Evolutionary conservation across 35 echinoderm and acorn worm genomes (phyloP).

Genomic region (Lytechinus variegatus): DNA sequence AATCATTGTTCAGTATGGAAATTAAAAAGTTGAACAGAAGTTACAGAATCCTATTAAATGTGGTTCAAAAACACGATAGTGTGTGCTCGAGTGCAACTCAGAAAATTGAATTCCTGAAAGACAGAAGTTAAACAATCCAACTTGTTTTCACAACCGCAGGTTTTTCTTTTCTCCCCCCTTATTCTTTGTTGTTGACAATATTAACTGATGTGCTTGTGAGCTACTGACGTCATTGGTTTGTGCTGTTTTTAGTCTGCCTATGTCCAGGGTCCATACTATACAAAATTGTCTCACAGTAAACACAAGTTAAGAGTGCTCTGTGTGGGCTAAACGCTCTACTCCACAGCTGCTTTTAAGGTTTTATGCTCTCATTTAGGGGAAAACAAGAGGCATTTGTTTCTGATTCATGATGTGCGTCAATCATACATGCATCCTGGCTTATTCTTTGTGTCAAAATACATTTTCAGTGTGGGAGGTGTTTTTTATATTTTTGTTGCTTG

Average conservation of each 20-base stretch:
- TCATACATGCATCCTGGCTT: background rate
- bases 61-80: too few relatives aligned
- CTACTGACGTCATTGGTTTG: slow-evolving; percentile 22
- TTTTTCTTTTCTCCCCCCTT: background rate
- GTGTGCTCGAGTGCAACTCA: too few relatives aligned
- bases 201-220: slow-evolving; percentile 15
- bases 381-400: background rate
- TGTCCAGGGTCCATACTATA: background rate
- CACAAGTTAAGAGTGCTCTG: background rate
- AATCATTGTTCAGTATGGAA: too few relatives aligned
- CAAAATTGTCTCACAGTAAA: background rate
- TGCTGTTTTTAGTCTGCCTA: background rate
- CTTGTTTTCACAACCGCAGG: background rate
- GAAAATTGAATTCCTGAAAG: too few relatives aligned
- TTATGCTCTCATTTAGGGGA: background rate
- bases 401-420: background rate
- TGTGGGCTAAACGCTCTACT: background rate
- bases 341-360: background rate
- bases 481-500: too few relatives aligned
- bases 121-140: background rate
- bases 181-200: background rate
- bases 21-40: too few relatives aligned
- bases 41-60: too few relatives aligned
- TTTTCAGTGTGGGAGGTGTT: too few relatives aligned
- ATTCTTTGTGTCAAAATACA: too few relatives aligned